Evolutionary conservation across 2,888 invertebrate genomes (phyloP).

Genomic region (Empis livida): DNA sequence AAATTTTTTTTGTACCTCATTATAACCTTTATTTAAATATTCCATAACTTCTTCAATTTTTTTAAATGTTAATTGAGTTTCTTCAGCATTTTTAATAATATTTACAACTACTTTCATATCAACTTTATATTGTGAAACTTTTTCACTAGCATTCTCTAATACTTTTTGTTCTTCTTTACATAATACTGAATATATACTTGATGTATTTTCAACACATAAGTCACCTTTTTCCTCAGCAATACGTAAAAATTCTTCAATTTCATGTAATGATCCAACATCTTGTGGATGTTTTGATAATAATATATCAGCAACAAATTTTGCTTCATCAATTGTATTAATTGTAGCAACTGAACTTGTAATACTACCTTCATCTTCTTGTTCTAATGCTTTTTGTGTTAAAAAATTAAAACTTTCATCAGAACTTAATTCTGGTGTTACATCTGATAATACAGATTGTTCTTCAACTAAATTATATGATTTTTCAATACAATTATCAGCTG

Average conservation of each 20-base stretch:
- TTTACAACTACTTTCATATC: background rate
- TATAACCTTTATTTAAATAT: background rate
- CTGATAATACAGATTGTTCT: conserved; percentile 12
- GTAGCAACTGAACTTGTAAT: background rate
- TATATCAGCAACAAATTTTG: no score
- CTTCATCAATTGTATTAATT: background rate
- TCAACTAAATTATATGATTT: conserved; percentile 20
- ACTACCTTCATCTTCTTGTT: background rate
- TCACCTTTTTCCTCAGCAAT: background rate
- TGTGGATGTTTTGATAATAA: background rate
- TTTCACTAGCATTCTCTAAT: background rate
- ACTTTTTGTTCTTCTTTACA: background rate
- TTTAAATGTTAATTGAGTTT: background rate
- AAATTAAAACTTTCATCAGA: conserved; percentile 14
- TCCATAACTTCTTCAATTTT: background rate
- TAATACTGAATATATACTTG: background rate
- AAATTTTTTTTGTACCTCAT: background rate
- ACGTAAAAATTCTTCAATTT: background rate
- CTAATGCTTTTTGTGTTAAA: conserved; percentile 7
- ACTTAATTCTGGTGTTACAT: conserved; percentile 8
- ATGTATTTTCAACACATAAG: background rate
- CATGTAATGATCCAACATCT: background rate
- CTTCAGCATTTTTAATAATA: background rate
- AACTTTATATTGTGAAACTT: background rate
- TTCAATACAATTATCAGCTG: conserved; percentile 10